Base-by-base conservation (phyloP, 2,113 vertebrate genomes). In the Leptosomus discolor region DNA sequence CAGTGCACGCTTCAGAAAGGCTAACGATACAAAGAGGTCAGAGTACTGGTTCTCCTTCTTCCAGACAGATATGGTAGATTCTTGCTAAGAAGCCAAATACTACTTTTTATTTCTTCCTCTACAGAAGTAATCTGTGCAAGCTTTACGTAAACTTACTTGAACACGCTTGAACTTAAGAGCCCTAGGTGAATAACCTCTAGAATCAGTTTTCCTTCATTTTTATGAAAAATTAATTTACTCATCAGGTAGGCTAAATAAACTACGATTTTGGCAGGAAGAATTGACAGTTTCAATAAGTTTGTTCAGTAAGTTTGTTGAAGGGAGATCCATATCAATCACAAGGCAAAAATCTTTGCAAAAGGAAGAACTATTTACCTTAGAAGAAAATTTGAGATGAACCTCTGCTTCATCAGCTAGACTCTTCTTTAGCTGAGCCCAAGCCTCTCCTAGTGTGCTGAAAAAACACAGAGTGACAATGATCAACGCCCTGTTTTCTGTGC, bases 371-470 rank as follows among this genome's bases (percentile, higher is more conserved):
- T 37, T 96, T 98, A 99, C 99, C 99, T 99, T 99, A 15, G 99
- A 99, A 10, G 99, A 99, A 98, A 99, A 99, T 95, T 99, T 99
- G 74, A 99, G 98, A 95, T 99, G 99, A 97, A 99, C 99, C 85
- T 99, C 99, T 5, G 99, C 99, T 92, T 99, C 99, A 12, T 99
- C 99, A 14, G 99, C 98, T 39, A 99, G 98, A 91, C 99, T 99
- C 97, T 99, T 99, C 98, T 99, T 99, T 64, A 99, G 98, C 94
- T 99, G 99, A 56, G 98, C 98, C 99, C 99, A 99, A 6, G 99
- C 99, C 82, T 99, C 99, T 86, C 99, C 99, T 36, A 99, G 97
- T 23, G 99, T 99, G 65, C 99, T 99, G 97, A 58, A 96, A 96
- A 30, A 76, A 94, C 18, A 92, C 22, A 92, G 43, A 73, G 34